A percentile compares a stretch with the other conserved stretches of the same genome.
Evolutionary conservation across 1,140 invertebrate genomes (phyloP).

Genomic region (Hormaphis cornu): DNA sequence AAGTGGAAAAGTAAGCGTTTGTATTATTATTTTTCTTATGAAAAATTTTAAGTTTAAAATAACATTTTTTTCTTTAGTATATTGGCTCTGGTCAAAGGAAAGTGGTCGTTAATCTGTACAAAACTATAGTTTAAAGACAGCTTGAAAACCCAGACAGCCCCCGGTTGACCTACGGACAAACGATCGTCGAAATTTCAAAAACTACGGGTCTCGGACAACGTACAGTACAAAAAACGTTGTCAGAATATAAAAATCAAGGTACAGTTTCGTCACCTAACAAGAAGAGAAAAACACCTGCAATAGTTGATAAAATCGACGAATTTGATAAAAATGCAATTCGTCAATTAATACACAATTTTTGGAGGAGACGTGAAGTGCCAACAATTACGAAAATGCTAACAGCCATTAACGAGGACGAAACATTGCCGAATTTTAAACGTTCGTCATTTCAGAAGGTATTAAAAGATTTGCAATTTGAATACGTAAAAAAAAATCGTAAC

Average conservation of each 20-base stretch:
- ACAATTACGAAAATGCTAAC: background rate
- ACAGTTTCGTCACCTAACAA: background rate
- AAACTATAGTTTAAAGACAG: background rate
- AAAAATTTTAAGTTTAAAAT: background rate
- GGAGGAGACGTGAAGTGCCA: background rate
- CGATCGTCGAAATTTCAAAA: background rate
- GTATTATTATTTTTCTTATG: background rate
- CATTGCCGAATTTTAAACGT: background rate
- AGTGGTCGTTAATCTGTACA: background rate
- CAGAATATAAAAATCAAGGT: background rate
- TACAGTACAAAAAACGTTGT: background rate
- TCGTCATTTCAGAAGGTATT: background rate
- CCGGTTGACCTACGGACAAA: background rate
- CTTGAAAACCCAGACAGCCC: background rate
- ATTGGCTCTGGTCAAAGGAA: background rate
- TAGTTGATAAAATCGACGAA: background rate
- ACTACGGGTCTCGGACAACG: background rate
- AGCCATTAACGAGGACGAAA: background rate
- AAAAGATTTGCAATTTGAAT: background rate
- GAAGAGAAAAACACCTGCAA: background rate
- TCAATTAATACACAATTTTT: background rate
- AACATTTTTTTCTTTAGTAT: background rate
- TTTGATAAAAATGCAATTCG: background rate
- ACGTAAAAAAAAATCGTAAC: background rate
- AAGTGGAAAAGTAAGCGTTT: constrained; percentile 3